Evolutionary conservation across 2,113 vertebrate genomes (phyloP).

Genomic region (Hepsetus odoe): DNA sequence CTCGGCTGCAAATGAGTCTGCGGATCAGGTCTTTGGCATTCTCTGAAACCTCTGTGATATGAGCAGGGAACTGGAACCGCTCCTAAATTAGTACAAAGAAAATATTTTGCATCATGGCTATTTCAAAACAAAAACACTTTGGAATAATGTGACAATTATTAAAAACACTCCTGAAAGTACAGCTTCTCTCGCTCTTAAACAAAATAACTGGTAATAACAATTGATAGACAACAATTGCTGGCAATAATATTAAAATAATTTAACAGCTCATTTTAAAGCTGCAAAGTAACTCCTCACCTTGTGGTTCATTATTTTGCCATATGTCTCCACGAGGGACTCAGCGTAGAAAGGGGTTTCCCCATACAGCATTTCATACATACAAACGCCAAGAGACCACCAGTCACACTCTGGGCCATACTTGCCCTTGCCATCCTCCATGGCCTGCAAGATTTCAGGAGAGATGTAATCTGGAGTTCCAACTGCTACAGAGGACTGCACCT

Average conservation of each 20-base stretch:
- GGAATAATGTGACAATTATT: not conserved
- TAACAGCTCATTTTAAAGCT: not conserved
- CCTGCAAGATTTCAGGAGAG: slow-evolving; percentile 97
- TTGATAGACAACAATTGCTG: no score
- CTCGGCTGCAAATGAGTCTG: slow-evolving; percentile 94
- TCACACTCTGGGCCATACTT: slow-evolving; percentile 98
- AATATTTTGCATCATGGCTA: not conserved
- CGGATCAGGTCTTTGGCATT: slow-evolving; percentile 95
- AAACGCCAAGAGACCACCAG: slow-evolving; percentile 99
- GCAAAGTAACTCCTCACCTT: slow-evolving; percentile 80
- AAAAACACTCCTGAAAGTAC: not conserved
- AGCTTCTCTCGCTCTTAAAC: no score
- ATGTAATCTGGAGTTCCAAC: slow-evolving; percentile 99
- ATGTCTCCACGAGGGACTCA: slow-evolving; percentile 98
- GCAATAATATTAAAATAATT: no score
- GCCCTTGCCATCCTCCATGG: slow-evolving; percentile 99
- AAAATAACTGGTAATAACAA: no score
- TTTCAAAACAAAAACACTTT: not conserved
- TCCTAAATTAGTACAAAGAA: slow-evolving; percentile 74
- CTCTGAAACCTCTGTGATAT: slow-evolving; percentile 92
- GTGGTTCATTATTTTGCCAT: slow-evolving; percentile 99
- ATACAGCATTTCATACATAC: slow-evolving; percentile 99
- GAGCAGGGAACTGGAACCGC: slow-evolving; percentile 95
- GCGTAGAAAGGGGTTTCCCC: slow-evolving; percentile 99
- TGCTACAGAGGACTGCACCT: slow-evolving; percentile 98